Evolutionary conservation across 2,888 invertebrate species (phyloP).

Genomic region (Dryomyza anilis): DNA sequence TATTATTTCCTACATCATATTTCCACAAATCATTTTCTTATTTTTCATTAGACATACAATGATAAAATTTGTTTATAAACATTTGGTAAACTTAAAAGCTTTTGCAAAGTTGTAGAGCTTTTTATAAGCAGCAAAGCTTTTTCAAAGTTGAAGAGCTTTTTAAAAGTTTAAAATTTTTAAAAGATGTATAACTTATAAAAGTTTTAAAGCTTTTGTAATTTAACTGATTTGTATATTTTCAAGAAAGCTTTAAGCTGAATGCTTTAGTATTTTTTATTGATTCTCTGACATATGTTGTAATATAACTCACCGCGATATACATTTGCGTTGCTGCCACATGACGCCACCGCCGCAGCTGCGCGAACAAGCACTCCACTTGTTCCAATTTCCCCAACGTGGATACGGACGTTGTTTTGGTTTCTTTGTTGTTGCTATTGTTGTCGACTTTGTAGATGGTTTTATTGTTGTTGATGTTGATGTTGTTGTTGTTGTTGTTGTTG

Average conservation of each 20-base stretch:
- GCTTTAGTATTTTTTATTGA: not conserved
- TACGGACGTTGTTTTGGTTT: conserved; percentile 46
- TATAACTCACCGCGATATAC: conserved; percentile 53
- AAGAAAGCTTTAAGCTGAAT: not conserved
- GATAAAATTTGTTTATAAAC: no score
- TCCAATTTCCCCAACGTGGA: conserved; percentile 81
- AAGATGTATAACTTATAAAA: not conserved
- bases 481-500: conserved; percentile 18
- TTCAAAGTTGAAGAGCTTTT: not conserved
- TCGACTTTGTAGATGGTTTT: conserved; percentile 30
- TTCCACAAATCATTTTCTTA: no score
- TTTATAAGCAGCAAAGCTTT: not conserved
- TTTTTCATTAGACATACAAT: no score
- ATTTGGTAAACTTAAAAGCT: no score
- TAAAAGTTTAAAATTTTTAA: not conserved
- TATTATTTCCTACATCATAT: no score
- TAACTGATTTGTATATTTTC: not conserved
- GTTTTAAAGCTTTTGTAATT: not conserved
- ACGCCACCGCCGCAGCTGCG: conserved; percentile 86
- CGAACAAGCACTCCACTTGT: conserved; percentile 78
- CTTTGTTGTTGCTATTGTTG: conserved; percentile 41
- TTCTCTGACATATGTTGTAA: not conserved
- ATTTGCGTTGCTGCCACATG: conserved; percentile 54
- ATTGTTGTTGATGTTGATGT: conserved; percentile 31
- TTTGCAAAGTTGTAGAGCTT: no score